These are phyloP conservation scores for Graptemys geographica DNA, from an alignment of 2,797 vertebrate species.

Conservation along the genomic window DNA sequence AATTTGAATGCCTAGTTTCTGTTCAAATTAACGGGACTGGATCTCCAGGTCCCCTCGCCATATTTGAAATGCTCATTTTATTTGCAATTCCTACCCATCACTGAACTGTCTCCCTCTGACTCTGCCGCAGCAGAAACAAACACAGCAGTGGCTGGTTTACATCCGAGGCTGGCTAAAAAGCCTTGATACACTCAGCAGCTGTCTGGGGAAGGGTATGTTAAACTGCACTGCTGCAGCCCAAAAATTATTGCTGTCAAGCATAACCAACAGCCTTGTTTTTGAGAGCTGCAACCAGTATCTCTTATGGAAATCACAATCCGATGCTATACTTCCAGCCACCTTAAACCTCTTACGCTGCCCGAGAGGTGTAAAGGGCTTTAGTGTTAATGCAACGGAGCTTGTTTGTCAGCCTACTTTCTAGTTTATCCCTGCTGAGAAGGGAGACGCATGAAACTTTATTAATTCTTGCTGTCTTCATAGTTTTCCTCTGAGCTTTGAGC, in stretches of 20 bases:
- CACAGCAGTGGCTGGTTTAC: accelerated
- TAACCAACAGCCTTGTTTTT: background rate
- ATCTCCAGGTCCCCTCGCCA: background rate
- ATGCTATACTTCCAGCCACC: background rate
- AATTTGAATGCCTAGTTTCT: background rate
- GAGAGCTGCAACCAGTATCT: background rate
- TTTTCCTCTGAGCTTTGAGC: background rate
- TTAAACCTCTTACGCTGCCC: background rate
- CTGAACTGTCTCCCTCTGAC: background rate
- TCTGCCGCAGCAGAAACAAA: background rate
- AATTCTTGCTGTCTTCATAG: background rate
- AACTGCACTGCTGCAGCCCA: background rate
- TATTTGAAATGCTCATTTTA: accelerated
- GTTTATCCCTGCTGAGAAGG: background rate
- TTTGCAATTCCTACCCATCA: background rate
- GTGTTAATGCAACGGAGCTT: background rate
- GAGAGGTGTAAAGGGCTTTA: background rate
- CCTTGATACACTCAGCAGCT: background rate
- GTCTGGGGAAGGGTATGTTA: background rate
- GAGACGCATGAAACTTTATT: background rate
- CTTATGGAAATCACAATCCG: background rate
- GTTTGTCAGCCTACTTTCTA: background rate
- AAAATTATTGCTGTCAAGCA: background rate
- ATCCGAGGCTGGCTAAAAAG: accelerated
- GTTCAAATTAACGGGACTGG: accelerated